Evolutionary conservation across 2,888 invertebrate genomes (phyloP).

Genomic region (Nebria salina): DNA sequence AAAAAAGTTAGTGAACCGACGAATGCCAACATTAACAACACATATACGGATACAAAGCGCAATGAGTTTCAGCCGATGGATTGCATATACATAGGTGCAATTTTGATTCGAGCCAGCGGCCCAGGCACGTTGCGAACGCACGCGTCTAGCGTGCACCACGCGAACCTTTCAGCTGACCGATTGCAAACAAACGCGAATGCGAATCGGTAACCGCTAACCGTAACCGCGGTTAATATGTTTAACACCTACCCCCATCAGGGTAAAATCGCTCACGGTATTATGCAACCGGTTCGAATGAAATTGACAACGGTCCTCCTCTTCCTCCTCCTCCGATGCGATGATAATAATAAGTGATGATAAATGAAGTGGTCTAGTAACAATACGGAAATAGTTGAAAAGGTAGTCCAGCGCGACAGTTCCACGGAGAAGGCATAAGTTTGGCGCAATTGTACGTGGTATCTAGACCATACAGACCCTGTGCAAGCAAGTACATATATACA

Average conservation of each 20-base stretch:
- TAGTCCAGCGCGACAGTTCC: neutral
- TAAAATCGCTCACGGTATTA: constrained; percentile 55
- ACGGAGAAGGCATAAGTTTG: neutral
- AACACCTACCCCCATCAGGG: constrained; percentile 58
- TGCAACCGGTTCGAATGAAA: constrained; percentile 35
- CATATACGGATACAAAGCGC: neutral
- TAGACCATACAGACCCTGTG: neutral
- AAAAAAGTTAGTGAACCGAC: neutral
- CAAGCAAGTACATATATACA: neutral
- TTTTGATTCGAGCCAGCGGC: constrained; percentile 2
- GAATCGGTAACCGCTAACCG: constrained; percentile 52
- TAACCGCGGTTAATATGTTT: constrained; percentile 62
- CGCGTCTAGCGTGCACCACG: neutral
- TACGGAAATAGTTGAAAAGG: neutral
- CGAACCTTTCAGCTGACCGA: constrained; percentile 6
- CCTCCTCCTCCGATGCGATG: too few species aligned
- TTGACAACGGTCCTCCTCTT: neutral
- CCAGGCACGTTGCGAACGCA: neutral
- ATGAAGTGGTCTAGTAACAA: neutral
- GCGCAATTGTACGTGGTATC: neutral
- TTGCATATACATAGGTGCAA: constrained; percentile 2
- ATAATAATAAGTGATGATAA: too few species aligned
- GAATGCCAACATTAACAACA: neutral
- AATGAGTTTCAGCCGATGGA: neutral
- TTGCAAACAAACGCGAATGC: constrained; percentile 43